These are phyloP conservation scores for Conger conger DNA, from an alignment of 2,113 vertebrate species.

Conservation along the genomic window DNA sequence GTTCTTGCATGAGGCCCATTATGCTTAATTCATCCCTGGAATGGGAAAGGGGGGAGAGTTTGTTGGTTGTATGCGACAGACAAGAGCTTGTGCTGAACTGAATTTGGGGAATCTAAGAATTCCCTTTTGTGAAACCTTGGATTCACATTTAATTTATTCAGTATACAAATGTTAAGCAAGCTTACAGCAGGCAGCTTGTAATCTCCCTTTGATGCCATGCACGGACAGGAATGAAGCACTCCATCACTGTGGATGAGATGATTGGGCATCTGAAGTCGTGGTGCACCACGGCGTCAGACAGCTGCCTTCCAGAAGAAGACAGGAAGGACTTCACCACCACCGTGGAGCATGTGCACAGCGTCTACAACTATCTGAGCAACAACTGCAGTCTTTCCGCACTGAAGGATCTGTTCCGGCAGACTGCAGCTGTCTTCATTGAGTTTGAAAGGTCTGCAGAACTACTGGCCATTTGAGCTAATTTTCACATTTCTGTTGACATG, in stretches of 20 bases:
- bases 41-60: background rate
- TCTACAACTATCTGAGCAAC: slow-evolving; percentile 62
- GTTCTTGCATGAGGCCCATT: too few species aligned
- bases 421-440: slow-evolving; percentile 69
- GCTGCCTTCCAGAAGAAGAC: slow-evolving; percentile 29
- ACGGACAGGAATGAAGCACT: slow-evolving; percentile 65
- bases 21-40: background rate
- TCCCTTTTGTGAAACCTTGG: background rate
- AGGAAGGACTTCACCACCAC: slow-evolving; percentile 61
- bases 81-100: background rate
- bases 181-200: background rate
- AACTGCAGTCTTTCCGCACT: slow-evolving; percentile 57
- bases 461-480: background rate
- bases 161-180: background rate
- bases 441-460: slow-evolving; percentile 48
- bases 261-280: slow-evolving; percentile 68
- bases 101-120: background rate
- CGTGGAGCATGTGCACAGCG: slow-evolving; percentile 59
- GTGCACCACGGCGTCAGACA: slow-evolving; percentile 47
- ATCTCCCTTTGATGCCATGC: background rate
- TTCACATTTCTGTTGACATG: background rate
- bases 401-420: slow-evolving; percentile 66
- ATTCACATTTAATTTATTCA: background rate
- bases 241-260: slow-evolving; percentile 56
- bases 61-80: background rate